Evolutionary conservation across 2,797 vertebrate species (phyloP).

Genomic region (Rhodeus uyekii): DNA sequence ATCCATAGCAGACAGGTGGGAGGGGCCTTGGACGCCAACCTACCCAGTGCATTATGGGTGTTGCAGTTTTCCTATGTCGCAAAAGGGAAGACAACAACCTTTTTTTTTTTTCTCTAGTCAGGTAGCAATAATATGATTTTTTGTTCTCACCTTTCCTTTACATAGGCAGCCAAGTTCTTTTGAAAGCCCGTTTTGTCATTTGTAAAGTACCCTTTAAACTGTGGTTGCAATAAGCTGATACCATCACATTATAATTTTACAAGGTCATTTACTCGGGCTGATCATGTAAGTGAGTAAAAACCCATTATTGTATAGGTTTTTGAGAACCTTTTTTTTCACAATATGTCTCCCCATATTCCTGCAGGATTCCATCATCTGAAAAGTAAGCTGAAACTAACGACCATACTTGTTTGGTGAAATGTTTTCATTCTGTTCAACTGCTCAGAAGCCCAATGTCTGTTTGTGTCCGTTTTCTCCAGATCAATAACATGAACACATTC

Average conservation of each 20-base stretch:
- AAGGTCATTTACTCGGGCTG: not conserved
- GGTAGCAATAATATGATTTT: no score
- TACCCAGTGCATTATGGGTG: not conserved
- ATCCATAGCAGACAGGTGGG: not conserved
- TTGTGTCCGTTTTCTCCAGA: not conserved
- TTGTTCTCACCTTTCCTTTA: not conserved
- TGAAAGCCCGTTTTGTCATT: not conserved
- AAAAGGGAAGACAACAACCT: not conserved
- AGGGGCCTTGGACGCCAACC: not conserved
- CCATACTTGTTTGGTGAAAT: not conserved
- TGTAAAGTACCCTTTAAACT: no score
- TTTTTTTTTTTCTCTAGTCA: not conserved
- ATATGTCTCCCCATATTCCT: not conserved
- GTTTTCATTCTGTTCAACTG: not conserved
- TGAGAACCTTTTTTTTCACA: not conserved
- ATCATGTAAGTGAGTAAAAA: not conserved
- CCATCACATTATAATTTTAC: not conserved
- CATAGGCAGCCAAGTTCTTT: not conserved
- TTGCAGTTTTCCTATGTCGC: not conserved
- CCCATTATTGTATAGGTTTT: not conserved
- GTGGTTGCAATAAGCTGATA: not conserved
- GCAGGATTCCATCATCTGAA: not conserved
- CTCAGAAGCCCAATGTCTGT: not conserved
- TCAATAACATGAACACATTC: slow-evolving; percentile 15
- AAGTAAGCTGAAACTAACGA: not conserved